Evolutionary conservation across 2,113 vertebrate species (phyloP), one percentile per base, ranked within the genome.

Genomic region (Nothoprocta pentlandii): DNA sequence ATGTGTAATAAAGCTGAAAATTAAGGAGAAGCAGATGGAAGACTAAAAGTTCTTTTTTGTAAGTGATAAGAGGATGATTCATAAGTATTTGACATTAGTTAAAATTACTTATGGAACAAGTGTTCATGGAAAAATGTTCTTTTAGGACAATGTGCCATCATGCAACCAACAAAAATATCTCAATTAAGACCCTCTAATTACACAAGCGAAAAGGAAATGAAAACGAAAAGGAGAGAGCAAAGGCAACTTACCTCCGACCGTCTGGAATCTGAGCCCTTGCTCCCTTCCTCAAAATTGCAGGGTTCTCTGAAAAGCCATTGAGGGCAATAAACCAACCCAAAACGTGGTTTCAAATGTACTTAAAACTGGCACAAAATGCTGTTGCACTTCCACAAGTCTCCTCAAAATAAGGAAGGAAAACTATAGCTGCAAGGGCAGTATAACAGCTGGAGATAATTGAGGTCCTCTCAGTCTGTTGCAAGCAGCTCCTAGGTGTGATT

Each of bases 1-100:
- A 36, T 71, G 73, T 88, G 93, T 91, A 96, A 95, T 92, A 96
- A 96, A 94, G 85, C 89, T 78, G 69, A 96, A 96, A 93, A 95
- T 94, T 92, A 90, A 89, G 80, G 59, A 95, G 64, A 82, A 94
- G 77, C 87, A 97, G 90, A 94, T 91, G 61, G 83, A 92, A 90
- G 89, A 93, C 69, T 94, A 73, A 61, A 96, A 94, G 75, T 85
- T 92, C n/a, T 92, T 91, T 81, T 83, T 80, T 71, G 46, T 91
- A 90, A 84, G 77, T 85, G 90, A 85, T 92, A 96, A 96, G 51
- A 95, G 79, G 92, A 80, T 97, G 85, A 95, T 68, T 97, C 88
- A 94, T 90, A 84, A 96, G 85, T 88, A 96, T 75, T 94, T 95
- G 59, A 89, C 80, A 96, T 88, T 96, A 95, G 69, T 92, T 95